Percentiles rank a stretch among this genome's conserved stretches.
These are phyloP conservation scores for Dione vanillae DNA, from an alignment of 2,888 invertebrate species.

Conservation along the genomic window DNA sequence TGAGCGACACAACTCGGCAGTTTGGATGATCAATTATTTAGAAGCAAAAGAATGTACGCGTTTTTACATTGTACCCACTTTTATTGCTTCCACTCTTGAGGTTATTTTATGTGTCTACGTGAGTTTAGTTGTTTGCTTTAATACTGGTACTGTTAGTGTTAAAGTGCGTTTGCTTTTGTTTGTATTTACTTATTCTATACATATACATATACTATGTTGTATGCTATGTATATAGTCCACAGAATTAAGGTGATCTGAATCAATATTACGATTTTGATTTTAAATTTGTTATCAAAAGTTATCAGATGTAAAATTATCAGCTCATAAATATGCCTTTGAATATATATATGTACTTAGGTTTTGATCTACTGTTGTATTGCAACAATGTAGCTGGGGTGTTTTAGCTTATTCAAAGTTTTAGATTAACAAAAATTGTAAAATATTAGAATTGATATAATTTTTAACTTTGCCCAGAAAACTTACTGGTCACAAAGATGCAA, in stretches of 20 bases:
- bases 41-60: conserved; percentile 69
- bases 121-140: conserved; percentile 29
- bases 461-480: neutral
- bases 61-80: conserved; percentile 77
- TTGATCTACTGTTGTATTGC: too few relatives aligned
- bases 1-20: conserved; percentile 84
- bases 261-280: too few relatives aligned
- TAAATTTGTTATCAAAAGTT: too few relatives aligned
- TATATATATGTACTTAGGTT: too few relatives aligned
- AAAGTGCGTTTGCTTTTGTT: neutral
- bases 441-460: too few relatives aligned
- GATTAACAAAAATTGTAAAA: too few relatives aligned
- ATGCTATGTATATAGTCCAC: too few relatives aligned
- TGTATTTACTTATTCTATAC: neutral
- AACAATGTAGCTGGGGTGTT: too few relatives aligned
- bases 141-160: neutral
- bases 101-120: conserved; percentile 49
- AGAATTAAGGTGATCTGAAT: too few relatives aligned
- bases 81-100: conserved; percentile 75
- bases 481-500: neutral
- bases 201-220: neutral
- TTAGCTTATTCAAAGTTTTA: too few relatives aligned
- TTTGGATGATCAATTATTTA: conserved; percentile 82
- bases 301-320: too few relatives aligned
- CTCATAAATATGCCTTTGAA: too few relatives aligned